Conservation (phyloP, 2,797 vertebrate species). For the Sebastes wilsoni region DNA sequence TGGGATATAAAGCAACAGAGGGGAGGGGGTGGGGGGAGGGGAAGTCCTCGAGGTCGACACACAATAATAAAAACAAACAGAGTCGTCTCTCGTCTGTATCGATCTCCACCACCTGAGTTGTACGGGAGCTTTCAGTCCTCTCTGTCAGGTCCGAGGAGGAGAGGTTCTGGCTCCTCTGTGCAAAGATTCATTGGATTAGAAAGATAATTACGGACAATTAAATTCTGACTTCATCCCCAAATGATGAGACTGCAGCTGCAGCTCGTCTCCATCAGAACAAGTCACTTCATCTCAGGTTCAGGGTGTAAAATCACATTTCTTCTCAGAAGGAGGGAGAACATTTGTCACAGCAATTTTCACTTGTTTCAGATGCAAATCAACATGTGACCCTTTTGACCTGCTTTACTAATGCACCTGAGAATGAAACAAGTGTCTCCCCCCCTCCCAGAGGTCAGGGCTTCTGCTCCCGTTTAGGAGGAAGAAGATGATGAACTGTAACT, state of each 20-base stretch:
- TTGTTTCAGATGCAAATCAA: conserved; percentile 14
- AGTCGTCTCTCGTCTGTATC: conserved; percentile 35
- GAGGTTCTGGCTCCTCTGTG: conserved; percentile 54
- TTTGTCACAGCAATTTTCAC: neutral
- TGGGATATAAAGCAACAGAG: conserved; percentile 44
- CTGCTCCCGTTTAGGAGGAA: conserved; percentile 8
- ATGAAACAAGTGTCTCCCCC: neutral
- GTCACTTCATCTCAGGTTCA: conserved; percentile 13
- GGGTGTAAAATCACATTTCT: neutral
- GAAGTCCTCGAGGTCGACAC: conserved; percentile 40
- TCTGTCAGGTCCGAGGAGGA: conserved; percentile 14
- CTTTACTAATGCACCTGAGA: conserved; percentile 9
- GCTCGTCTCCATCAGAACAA: conserved; percentile 26
- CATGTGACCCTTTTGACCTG: neutral
- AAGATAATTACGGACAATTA: conserved; percentile 44
- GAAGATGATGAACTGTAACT: neutral
- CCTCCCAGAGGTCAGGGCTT: neutral
- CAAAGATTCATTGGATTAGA: conserved; percentile 61
- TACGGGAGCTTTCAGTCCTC: conserved; percentile 39
- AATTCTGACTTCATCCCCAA: conserved; percentile 23
- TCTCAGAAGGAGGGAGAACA: neutral
- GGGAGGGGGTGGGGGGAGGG: neutral
- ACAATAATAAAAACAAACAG: conserved; percentile 23
- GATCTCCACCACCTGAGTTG: conserved; percentile 73
- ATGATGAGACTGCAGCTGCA: conserved; percentile 37